phyloP scores from a whole-genome alignment of 2,888 invertebrate species.

The Pycnomerus fuliginosus region DNA sequence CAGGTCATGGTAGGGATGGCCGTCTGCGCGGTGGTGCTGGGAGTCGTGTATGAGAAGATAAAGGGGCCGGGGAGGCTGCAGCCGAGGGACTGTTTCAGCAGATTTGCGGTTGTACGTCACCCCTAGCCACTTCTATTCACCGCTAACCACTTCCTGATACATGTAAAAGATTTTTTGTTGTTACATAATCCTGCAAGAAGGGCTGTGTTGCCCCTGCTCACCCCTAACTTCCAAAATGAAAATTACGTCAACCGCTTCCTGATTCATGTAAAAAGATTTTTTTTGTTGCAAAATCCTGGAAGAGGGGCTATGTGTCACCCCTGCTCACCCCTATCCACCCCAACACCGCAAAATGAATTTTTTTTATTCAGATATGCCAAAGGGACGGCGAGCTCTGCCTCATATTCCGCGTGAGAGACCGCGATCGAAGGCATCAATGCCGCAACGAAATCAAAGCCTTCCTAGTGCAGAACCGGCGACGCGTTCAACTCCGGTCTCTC shows the following conservation, averaged over 20 bases:
- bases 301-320: no score
- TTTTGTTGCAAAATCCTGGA: no score
- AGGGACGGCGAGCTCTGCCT: constrained; percentile 77
- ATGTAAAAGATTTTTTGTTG: no score
- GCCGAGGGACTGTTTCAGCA: constrained; percentile 65
- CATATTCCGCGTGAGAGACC: constrained; percentile 80
- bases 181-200: no score
- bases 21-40: constrained; percentile 49
- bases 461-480: constrained; percentile 56
- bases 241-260: no score
- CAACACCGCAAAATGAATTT: not conserved
- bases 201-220: no score
- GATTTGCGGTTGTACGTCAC: constrained; percentile 66
- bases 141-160: no score
- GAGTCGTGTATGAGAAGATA: constrained; percentile 65
- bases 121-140: no score
- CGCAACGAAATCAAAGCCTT: constrained; percentile 76
- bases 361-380: constrained; percentile 64
- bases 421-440: constrained; percentile 73
- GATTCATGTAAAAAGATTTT: no score
- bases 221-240: no score
- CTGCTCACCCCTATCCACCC: no score
- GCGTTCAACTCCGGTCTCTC: constrained; percentile 73
- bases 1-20: constrained; percentile 69
- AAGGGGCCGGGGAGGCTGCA: constrained; percentile 38